Evolutionary conservation across 2,888 invertebrate species (phyloP), one percentile per base, ranked within the genome.

Genomic region (Pimpla rufipes): DNA sequence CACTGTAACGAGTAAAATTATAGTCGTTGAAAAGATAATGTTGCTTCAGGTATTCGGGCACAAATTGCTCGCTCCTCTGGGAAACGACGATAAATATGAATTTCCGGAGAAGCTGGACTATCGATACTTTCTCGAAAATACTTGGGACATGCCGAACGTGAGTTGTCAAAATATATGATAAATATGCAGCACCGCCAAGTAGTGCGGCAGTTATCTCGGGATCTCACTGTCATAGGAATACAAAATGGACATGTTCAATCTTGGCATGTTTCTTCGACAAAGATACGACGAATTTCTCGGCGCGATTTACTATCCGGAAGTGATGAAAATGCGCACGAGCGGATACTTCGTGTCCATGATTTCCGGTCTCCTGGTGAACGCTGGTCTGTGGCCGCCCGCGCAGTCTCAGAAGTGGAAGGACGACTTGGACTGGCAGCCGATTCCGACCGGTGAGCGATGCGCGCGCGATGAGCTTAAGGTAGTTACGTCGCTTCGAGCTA

Each of bases 291-390:
- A 91, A 0, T 93, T 94, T 37, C 89, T 95, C 47, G 94, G 94
- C 0, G 88, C 88, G 0, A 85, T 94, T 13, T 95, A 95, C 88
- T 88, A 93, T 0, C 93, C 94, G 0, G 82, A 88, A 10, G 40
- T 86, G 2, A 86, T 90, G 7, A 86, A 84, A 47, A 93, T 95
- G 62, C 93, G 95, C 29, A 96, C 96, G 45, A 96, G 97, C 0
- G 95, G 96, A 90, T 96, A 94, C 89, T 96, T 96, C 73, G 94
- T 97, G 66, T 97, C 97, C 0, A 95, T 97, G 93, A 96, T 96
- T 95, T 96, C 96, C 3, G 96, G 95, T 0, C 94, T 96, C 81
- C 93, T 96, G 35, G 96, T 96, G 3, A 93, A 96, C 79, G 95
- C 96, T 1, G 97, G 96, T 0, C 90, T 97, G 29, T 97, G 95